A percentile compares a stretch with the other conserved stretches of the same genome.
Evolutionary conservation across 2,113 vertebrate genomes (phyloP).

Genomic region (Sinocyclocheilus rhinocerous): DNA sequence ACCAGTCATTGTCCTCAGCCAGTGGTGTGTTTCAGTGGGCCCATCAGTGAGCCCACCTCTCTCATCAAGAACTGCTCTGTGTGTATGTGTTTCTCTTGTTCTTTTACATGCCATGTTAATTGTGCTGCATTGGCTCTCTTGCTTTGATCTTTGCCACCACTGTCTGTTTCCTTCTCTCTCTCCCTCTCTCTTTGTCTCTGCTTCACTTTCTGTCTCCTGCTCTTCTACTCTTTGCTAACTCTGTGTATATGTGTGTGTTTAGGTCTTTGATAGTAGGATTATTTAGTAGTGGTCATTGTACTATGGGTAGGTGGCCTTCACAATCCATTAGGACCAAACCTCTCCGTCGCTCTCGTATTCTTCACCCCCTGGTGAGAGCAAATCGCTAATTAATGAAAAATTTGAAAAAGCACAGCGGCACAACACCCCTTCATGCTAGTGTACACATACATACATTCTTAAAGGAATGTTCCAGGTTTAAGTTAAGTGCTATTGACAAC

Average conservation of each 20-base stretch:
- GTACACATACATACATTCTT: slow-evolving; percentile 9
- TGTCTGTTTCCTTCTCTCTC: slow-evolving; percentile 45
- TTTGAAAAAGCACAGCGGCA: slow-evolving; percentile 68
- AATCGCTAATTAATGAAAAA: slow-evolving; percentile 92
- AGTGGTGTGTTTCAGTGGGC: slow-evolving; percentile 53
- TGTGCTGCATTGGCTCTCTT: slow-evolving; percentile 84
- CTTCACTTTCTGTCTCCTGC: slow-evolving; percentile 53
- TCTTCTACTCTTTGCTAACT: background rate
- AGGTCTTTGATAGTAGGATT: slow-evolving; percentile 85
- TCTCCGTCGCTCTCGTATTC: slow-evolving; percentile 87
- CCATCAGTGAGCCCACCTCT: slow-evolving; percentile 50
- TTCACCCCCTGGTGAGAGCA: slow-evolving; percentile 83
- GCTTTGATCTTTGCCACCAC: slow-evolving; percentile 75
- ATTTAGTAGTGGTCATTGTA: slow-evolving; percentile 87
- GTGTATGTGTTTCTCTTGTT: slow-evolving; percentile 57
- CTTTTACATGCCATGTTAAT: slow-evolving; percentile 78
- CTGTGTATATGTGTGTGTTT: slow-evolving; percentile 66
- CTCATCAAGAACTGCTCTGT: slow-evolving; percentile 47
- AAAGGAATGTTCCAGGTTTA: slow-evolving; percentile 15
- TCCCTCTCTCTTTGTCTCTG: slow-evolving; percentile 14
- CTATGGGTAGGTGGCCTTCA: slow-evolving; percentile 90
- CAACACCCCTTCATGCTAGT: background rate
- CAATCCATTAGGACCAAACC: slow-evolving; percentile 88
- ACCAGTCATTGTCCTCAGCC: slow-evolving; percentile 50
- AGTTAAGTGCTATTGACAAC: background rate